These are phyloP conservation scores for Eurytoma californica DNA, from an alignment of 2,888 invertebrate species.

Conservation along the genomic window DNA sequence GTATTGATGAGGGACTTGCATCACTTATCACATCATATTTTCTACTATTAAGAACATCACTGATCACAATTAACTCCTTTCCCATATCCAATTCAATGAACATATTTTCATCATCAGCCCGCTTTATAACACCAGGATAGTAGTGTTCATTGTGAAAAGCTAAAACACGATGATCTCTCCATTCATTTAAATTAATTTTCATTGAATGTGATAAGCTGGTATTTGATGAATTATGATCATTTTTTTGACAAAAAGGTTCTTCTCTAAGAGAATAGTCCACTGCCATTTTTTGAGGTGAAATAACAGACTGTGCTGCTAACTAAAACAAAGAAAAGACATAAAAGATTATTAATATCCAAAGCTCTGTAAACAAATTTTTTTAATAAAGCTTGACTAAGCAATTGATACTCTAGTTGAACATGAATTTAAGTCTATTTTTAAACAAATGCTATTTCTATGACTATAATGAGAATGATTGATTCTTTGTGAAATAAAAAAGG, in stretches of 20 bases:
- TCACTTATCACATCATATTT: conserved; percentile 94
- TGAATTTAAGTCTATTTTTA: too few relatives aligned
- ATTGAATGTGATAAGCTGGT: conserved; percentile 28
- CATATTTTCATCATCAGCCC: conserved; percentile 83
- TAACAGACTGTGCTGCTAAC: conserved; percentile 69
- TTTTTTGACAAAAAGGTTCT: conserved; percentile 66
- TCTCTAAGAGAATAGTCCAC: conserved; percentile 78
- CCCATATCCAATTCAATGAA: conserved; percentile 90
- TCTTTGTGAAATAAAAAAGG: too few relatives aligned
- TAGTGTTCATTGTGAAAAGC: conserved; percentile 88
- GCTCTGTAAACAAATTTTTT: too few relatives aligned
- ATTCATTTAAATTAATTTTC: conserved; percentile 85
- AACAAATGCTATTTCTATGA: too few relatives aligned
- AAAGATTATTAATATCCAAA: not conserved
- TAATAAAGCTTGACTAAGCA: too few relatives aligned
- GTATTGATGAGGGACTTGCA: conserved; percentile 90
- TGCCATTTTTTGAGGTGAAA: conserved; percentile 77
- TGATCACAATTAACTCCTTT: conserved; percentile 82
- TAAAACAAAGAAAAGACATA: conserved; percentile 54
- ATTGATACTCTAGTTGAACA: too few relatives aligned
- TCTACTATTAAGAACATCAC: conserved; percentile 86
- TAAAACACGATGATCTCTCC: conserved; percentile 94
- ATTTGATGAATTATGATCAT: conserved; percentile 69
- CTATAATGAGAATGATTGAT: too few relatives aligned
- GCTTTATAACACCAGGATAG: conserved; percentile 91